Base-by-base conservation (phyloP, 2,888 invertebrate genomes). In the Xanthia togata region DNA sequence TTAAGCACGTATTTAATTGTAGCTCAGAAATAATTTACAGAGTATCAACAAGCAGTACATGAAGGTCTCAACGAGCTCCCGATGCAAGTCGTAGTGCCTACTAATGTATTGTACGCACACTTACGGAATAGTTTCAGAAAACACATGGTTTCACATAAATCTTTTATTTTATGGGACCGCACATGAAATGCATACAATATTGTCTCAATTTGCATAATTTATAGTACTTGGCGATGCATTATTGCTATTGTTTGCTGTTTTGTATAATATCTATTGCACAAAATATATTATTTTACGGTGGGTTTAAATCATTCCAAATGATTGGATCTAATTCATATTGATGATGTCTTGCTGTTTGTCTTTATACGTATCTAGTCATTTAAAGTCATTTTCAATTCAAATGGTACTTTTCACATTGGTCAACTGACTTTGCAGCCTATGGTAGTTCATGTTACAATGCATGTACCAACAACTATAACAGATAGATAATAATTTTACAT, bases 151-250 rank as follows among this genome's bases (percentile, higher is more conserved):
- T 53, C 41, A 50, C 69, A 72, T 76, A 63, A 68, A 70, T 75
- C 68, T 59, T 55, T 55, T 47, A 76, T 59, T 70, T 70, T 55
- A 75, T 69, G 76, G 55, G 17, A 62, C 44, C n/a, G 59, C 67
- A 59, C 53, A 23, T 41, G 55, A 50, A 70, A 41, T 47, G 59
- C 81, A 41, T 23, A n/a, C 31, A 55, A 17, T 47, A 57, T 47
- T 76, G 59, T 76, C 35, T 64, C 17, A 41, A 26, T 60, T 26
- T 69, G 41, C 60, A 69, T 72, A 69, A 76, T 76, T 1, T 55
- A 81, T 50, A 41, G n/a, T 55, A 69, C 71, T 69, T 70, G 55
- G 12, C 31, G 20, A 60, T 70, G 72, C 60, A 65, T 73, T 82
- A 76, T 62, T 70, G 35, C 44, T 26, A 38, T 44, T 55, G n/a